A percentile compares a stretch with the other conserved stretches of the same genome.
Conservation (phyloP, 2,797 vertebrate species). For the Falco berigora region DNA sequence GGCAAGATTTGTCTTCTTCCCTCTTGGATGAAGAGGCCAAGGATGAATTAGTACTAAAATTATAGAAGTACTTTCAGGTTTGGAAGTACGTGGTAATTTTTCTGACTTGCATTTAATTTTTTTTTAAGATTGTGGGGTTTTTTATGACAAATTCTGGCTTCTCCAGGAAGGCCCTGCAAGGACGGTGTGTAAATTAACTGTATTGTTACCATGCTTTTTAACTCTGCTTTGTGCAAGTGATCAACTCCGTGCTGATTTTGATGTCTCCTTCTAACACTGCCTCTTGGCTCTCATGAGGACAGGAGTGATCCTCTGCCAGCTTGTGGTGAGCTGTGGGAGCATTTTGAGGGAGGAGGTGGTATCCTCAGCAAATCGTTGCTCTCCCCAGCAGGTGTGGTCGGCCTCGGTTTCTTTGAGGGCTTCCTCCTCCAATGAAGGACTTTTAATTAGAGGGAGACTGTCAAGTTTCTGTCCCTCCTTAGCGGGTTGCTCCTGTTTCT, state of each 20-base stretch:
- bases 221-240: background rate
- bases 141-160: background rate
- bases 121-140: background rate
- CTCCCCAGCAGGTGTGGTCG: background rate
- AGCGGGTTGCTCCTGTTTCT: background rate
- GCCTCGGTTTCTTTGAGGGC: background rate
- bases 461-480: background rate
- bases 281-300: background rate
- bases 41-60: background rate
- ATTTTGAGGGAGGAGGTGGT: background rate
- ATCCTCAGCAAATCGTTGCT: background rate
- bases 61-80: background rate
- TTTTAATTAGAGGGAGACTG: background rate
- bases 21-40: background rate
- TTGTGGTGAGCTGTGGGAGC: background rate
- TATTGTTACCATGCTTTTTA: background rate
- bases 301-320: background rate
- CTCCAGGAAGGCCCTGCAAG: background rate
- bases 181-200: background rate
- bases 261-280: background rate
- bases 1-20: background rate
- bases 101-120: background rate
- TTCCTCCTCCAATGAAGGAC: slow-evolving; percentile 15
- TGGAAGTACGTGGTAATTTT: background rate
- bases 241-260: background rate